A percentile compares a stretch with the other conserved stretches of the same genome.
Conservation (phyloP, 2,113 vertebrate genomes). For the Drymodes brunneopygia region DNA sequence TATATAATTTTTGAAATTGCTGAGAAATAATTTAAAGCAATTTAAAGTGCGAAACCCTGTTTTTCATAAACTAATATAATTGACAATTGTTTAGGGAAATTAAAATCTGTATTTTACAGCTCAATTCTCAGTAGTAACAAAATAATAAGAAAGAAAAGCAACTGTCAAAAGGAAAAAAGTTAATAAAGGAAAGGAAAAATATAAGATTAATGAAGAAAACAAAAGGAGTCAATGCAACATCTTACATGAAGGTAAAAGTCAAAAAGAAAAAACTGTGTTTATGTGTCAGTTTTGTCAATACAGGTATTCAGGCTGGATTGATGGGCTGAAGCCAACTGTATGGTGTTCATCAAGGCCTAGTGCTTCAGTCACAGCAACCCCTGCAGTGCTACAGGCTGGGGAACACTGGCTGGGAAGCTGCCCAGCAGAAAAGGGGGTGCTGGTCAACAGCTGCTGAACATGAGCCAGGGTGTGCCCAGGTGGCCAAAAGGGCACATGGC, state of each 20-base stretch:
- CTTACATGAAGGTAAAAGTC: not conserved
- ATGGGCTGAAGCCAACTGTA: not conserved
- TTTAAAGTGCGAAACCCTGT: not conserved
- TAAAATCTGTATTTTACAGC: not conserved
- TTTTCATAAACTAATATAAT: not conserved
- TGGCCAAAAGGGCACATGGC: not conserved
- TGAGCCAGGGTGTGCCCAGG: not conserved
- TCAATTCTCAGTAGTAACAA: not conserved
- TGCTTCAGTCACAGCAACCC: not conserved
- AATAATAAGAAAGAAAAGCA: not conserved
- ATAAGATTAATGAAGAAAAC: not conserved
- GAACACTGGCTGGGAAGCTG: not conserved
- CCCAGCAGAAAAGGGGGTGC: not conserved
- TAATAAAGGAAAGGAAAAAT: not conserved
- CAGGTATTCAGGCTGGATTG: not conserved
- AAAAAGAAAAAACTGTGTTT: not conserved
- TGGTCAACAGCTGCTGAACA: not conserved
- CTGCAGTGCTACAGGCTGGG: no score
- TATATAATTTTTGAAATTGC: not conserved
- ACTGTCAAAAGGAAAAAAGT: not conserved
- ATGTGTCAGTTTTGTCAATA: not conserved
- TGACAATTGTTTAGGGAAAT: not conserved
- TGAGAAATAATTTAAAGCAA: not conserved
- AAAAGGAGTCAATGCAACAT: not conserved
- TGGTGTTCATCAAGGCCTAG: accelerated